Conservation (phyloP, 2,888 invertebrate species). For the Cepaea hortensis region DNA sequence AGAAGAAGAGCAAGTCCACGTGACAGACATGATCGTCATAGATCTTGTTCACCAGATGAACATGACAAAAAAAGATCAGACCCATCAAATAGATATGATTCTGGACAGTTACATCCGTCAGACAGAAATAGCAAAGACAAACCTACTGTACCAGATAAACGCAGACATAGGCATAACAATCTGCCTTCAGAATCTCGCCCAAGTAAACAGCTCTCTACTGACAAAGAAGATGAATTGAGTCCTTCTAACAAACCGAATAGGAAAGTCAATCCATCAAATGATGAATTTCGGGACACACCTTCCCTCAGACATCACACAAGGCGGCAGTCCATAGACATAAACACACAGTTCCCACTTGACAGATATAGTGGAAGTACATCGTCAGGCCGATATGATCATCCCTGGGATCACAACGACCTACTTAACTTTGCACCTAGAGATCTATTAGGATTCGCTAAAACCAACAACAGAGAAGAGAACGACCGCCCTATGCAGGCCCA, state of each 20-base stretch:
- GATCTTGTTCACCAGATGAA: not conserved
- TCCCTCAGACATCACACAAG: not conserved
- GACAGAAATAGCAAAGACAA: no score
- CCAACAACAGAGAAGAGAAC: not conserved
- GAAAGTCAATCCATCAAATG: not conserved
- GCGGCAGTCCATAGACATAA: no score
- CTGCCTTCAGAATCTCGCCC: no score
- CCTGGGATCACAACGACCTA: slow-evolving; percentile 21
- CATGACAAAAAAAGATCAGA: not conserved
- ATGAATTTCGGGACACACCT: not conserved
- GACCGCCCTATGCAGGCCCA: not conserved
- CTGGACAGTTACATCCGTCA: no score
- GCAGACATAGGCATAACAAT: no score
- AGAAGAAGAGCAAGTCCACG: no score
- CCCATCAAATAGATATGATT: not conserved
- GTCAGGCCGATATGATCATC: slow-evolving; percentile 8
- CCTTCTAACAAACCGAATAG: not conserved
- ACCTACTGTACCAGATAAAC: no score
- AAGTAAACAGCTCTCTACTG: no score
- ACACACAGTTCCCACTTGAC: no score
- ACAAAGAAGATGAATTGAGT: not conserved
- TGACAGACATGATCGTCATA: not conserved
- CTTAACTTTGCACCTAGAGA: not conserved
- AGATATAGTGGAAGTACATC: not conserved
- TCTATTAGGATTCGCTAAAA: not conserved